Base-by-base conservation (phyloP, 2,113 vertebrate species). In the Toxostoma redivivum region DNA sequence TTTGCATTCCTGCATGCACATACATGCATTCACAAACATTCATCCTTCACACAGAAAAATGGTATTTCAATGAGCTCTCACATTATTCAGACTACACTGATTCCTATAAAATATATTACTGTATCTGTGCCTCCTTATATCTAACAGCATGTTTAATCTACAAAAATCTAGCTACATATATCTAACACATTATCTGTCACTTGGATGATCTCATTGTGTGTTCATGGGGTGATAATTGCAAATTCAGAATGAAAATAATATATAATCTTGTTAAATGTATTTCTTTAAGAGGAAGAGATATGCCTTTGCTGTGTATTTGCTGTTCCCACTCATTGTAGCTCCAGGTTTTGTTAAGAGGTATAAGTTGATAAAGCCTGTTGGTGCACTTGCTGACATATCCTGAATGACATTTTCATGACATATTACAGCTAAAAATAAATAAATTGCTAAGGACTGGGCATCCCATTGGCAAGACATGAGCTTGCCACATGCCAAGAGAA, bases 221-320 rank as follows among this genome's bases (percentile, higher is more conserved):
- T 64, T 95, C 93, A 93, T 33, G 65, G 90, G 86, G 90, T 90
- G 87, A 81, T 94, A 97, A 96, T 83, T 94, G 90, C 81, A 85
- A 88, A 96, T 91, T 72, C 58, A 38, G 86, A 94, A 93, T 88
- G 92, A 86, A 96, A 86, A 90, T 35, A 71, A 82, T 93, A 86
- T 50, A 84, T 78, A 93, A 96, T 84, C 93, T 67, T 86, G 67
- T 94, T 97, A 94, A 96, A 88, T 30, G 92, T 67, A 88, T 95
- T 95, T 93, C 56, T 90, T 88, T 71, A 70, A 77, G 88, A 91
- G 47, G 62, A 78, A 78, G 21, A 86, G 67, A 88, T 74, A 69
- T 24, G 88, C 66, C 51, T 94, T 57, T 81, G 81, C 78, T 92
- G 10, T 58, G 19, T 66, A 67, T 86, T 64, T 94, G 80, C 86